These are phyloP conservation scores for Entomobrya proxima DNA, from an alignment of 2,888 invertebrate genomes.

Conservation along the genomic window DNA sequence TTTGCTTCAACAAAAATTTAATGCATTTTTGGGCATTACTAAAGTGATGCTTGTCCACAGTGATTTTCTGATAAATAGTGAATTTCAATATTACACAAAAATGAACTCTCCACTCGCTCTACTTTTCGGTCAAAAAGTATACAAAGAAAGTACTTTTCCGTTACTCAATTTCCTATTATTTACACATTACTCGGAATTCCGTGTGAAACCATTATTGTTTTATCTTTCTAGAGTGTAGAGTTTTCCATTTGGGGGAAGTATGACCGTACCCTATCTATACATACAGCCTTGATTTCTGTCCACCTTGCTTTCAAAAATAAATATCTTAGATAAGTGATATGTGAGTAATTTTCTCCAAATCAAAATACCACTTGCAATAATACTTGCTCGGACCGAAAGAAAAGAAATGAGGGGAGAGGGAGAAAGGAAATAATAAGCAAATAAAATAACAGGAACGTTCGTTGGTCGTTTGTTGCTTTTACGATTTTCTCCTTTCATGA, in stretches of 20 bases:
- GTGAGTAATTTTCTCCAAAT: slow-evolving; percentile 40
- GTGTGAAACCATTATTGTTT: slow-evolving; percentile 12
- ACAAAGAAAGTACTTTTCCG: no score
- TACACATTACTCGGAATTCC: no score
- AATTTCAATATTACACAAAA: no score
- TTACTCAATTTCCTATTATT: no score
- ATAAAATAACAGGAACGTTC: slow-evolving; percentile 14
- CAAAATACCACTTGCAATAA: background rate
- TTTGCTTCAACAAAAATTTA: no score
- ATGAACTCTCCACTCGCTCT: no score
- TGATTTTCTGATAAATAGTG: no score
- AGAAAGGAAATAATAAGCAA: background rate
- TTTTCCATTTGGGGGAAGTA: no score
- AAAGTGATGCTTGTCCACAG: no score
- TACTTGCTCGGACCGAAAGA: background rate
- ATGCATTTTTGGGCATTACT: no score
- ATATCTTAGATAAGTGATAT: slow-evolving; percentile 33
- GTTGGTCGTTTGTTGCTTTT: slow-evolving; percentile 27
- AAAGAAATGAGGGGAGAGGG: background rate
- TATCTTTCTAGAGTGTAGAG: slow-evolving; percentile 26
- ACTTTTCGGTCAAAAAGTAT: no score
- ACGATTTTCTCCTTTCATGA: background rate
- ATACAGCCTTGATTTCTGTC: slow-evolving; percentile 21
- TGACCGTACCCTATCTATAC: no score
- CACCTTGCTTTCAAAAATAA: slow-evolving; percentile 27